A percentile compares a stretch with the other conserved stretches of the same genome.
phyloP scores from a whole-genome alignment of 53 echinoderm and acorn worm genomes.

The Temnopleurus reevesii region DNA sequence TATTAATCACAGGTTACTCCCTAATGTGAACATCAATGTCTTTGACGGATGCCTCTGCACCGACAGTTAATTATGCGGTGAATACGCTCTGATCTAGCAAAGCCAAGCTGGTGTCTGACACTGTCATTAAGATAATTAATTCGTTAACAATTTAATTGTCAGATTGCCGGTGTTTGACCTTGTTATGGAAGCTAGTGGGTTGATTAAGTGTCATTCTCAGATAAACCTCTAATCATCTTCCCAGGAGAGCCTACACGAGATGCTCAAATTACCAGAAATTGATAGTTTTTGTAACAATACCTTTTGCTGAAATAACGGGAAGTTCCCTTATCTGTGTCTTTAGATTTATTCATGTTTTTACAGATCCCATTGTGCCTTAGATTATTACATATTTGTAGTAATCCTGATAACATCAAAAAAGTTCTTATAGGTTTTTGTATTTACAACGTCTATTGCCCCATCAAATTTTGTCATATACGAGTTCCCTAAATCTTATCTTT shows the following conservation, averaged over 20 bases:
- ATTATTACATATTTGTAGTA: too few species aligned
- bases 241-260: neutral
- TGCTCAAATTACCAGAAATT: too few species aligned
- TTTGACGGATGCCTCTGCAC: constrained; percentile 6
- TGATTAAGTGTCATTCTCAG: constrained; percentile 43
- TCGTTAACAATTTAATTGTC: constrained; percentile 50
- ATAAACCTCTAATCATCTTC: neutral
- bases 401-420: too few species aligned
- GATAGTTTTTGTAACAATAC: too few species aligned
- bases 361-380: too few species aligned
- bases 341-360: too few species aligned
- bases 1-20: constrained; percentile 48
- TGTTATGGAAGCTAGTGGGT: neutral
- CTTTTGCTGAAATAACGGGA: too few species aligned
- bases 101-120: constrained; percentile 35
- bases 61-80: constrained; percentile 41
- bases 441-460: too few species aligned
- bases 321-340: too few species aligned
- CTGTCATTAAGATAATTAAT: constrained; percentile 47
- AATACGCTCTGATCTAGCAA: constrained; percentile 13
- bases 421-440: too few species aligned
- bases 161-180: constrained; percentile 43
- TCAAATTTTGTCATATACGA: too few species aligned
- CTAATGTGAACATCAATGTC: neutral
- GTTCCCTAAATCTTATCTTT: too few species aligned